These are phyloP conservation scores for Sceloporus tristichus DNA, from an alignment of 2,113 vertebrate genomes.

Conservation along the genomic window DNA sequence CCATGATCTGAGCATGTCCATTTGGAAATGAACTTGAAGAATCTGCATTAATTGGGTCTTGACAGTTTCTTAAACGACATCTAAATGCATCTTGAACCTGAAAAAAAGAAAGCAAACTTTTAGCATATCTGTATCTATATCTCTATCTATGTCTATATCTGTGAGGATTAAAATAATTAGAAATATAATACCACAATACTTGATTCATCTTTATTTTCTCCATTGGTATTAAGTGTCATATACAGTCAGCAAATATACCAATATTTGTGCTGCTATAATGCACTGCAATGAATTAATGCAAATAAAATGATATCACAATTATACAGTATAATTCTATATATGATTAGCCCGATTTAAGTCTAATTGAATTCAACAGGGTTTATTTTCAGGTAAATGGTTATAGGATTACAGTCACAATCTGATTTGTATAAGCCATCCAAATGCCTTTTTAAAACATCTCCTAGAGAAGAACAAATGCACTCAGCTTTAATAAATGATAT, in stretches of 20 bases:
- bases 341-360: neutral
- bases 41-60: slow-evolving; percentile 96
- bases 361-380: neutral
- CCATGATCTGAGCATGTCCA: slow-evolving; percentile 99
- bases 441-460: slow-evolving; percentile 1
- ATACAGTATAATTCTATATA: neutral
- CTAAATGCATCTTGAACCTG: slow-evolving; percentile 98
- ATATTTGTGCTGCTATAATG: neutral
- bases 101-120: slow-evolving; percentile 54
- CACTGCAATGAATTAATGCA: slow-evolving; percentile 13
- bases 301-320: neutral
- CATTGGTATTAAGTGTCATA: slow-evolving; percentile 29
- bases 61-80: slow-evolving; percentile 97
- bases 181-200: neutral
- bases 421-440: neutral
- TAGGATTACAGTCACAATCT: neutral
- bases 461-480: neutral
- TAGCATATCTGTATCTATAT: slow-evolving; percentile 36
- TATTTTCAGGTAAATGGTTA: neutral
- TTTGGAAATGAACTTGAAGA: slow-evolving; percentile 98
- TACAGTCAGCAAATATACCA: neutral
- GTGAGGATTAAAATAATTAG: slow-evolving; percentile 30
- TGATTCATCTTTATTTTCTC: slow-evolving; percentile 5
- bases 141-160: neutral
- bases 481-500: neutral